Evolutionary conservation across 2,888 invertebrate species (phyloP).

Genomic region (Ametastegia equiseti): DNA sequence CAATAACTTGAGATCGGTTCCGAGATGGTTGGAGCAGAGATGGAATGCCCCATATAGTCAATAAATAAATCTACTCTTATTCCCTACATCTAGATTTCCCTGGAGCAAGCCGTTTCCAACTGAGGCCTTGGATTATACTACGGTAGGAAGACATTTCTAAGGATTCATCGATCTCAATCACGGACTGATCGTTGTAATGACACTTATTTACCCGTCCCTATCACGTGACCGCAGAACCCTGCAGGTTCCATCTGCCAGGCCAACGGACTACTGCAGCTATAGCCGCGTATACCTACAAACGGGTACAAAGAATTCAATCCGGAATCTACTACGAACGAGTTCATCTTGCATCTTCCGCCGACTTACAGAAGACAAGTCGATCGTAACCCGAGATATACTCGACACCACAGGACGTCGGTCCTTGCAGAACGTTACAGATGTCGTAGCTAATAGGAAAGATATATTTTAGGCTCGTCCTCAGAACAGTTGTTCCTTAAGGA

Average conservation of each 20-base stretch:
- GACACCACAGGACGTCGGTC: constrained; percentile 39
- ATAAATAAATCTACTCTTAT: not conserved
- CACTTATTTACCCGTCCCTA: constrained; percentile 11
- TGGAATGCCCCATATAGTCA: not conserved
- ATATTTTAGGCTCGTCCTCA: constrained; percentile 11
- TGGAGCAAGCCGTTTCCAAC: not conserved
- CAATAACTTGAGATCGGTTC: not conserved
- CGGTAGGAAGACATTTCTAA: constrained; percentile 18
- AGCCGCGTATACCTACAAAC: not conserved
- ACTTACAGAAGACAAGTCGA: constrained; percentile 26
- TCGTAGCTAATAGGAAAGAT: constrained; percentile 32
- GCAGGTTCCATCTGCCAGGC: constrained; percentile 24
- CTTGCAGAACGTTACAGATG: constrained; percentile 39
- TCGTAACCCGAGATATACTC: constrained; percentile 23
- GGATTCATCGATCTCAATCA: constrained; percentile 20
- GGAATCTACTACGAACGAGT: constrained; percentile 27
- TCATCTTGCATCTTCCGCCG: constrained; percentile 31
- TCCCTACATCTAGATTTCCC: not conserved
- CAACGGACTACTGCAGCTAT: not conserved
- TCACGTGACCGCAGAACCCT: constrained; percentile 5
- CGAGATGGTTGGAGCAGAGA: not conserved
- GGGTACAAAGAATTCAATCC: constrained; percentile 8
- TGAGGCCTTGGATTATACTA: constrained; percentile 5
- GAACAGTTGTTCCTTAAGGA: constrained; percentile 28
- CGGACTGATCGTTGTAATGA: constrained; percentile 30